Conservation (phyloP, 1,140 invertebrate species). For the Cardiocondyla obscurior region DNA sequence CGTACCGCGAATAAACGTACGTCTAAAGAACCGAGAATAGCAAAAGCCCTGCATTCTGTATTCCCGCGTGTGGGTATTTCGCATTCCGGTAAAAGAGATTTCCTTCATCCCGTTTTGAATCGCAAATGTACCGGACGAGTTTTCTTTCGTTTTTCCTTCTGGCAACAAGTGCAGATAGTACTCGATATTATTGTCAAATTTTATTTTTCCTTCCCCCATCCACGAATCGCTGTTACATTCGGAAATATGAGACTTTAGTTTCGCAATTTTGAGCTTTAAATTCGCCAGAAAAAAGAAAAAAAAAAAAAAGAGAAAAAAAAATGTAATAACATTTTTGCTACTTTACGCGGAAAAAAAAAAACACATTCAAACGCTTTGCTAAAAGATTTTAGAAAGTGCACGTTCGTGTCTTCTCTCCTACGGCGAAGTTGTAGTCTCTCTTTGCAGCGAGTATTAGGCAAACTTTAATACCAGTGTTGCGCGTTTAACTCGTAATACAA, state of each 20-base stretch:
- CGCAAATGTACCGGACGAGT: conserved; percentile 31
- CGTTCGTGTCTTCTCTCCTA: background rate
- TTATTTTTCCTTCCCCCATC: background rate
- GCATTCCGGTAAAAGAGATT: conserved; percentile 50
- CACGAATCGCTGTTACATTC: background rate
- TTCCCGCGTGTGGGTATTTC: conserved; percentile 36
- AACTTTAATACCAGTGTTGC: conserved; percentile 1
- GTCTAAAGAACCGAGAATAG: background rate
- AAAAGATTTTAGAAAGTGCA: background rate
- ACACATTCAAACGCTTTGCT: background rate
- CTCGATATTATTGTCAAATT: background rate
- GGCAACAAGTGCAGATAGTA: conserved; percentile 18
- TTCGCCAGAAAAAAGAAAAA: background rate
- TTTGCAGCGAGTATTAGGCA: background rate
- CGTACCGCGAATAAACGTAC: background rate
- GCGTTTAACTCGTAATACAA: conserved; percentile 15
- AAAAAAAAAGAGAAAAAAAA: background rate
- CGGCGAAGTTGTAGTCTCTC: background rate
- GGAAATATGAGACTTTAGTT: background rate
- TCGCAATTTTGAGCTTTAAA: background rate
- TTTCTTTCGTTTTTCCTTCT: conserved; percentile 29
- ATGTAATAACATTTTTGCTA: background rate
- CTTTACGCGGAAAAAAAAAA: background rate
- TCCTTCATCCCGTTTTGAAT: conserved; percentile 45
- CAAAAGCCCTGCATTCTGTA: conserved; percentile 34